Percentiles rank a stretch among this genome's conserved stretches.
phyloP scores from a whole-genome alignment of 2,797 vertebrate genomes.

The Austrolebias charrua region DNA sequence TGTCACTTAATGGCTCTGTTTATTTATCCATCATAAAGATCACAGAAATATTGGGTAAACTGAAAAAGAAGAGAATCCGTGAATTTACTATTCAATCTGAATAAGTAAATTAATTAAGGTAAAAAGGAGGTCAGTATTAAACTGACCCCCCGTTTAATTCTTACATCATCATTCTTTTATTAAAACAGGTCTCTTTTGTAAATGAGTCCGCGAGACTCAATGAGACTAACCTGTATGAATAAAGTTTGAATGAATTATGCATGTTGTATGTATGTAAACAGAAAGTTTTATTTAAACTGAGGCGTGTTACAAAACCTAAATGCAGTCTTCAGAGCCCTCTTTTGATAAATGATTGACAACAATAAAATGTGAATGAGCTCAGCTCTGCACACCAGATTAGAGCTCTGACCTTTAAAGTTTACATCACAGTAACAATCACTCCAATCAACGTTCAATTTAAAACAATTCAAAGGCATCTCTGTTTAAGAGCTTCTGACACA shows the following conservation, averaged over 20 bases:
- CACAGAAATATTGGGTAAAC: too few species aligned
- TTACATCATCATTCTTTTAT: too few species aligned
- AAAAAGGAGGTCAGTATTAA: too few species aligned
- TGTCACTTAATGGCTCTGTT: too few species aligned
- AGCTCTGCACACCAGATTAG: slow-evolving; percentile 25
- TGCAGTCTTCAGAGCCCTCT: slow-evolving; percentile 5
- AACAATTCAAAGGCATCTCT: slow-evolving; percentile 14
- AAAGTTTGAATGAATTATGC: background rate
- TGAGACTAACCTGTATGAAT: too few species aligned
- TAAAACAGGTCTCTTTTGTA: too few species aligned
- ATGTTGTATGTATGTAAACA: background rate
- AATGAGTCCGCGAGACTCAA: too few species aligned
- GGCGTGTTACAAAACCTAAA: slow-evolving; percentile 23
- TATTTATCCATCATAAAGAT: too few species aligned
- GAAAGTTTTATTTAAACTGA: slow-evolving; percentile 1
- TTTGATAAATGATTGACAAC: slow-evolving; percentile 43
- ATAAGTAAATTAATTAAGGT: too few species aligned
- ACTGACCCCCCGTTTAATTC: too few species aligned
- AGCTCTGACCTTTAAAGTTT: slow-evolving; percentile 17
- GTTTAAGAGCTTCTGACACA: slow-evolving; percentile 13
- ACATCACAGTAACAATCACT: slow-evolving; percentile 29
- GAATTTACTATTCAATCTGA: too few species aligned
- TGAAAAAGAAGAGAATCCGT: too few species aligned
- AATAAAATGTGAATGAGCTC: slow-evolving; percentile 43
- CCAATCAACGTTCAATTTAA: slow-evolving; percentile 4